Percentiles rank a stretch among this genome's conserved stretches.
Conservation (phyloP, 2,113 vertebrate genomes). For the Cinclus mexicanus region DNA sequence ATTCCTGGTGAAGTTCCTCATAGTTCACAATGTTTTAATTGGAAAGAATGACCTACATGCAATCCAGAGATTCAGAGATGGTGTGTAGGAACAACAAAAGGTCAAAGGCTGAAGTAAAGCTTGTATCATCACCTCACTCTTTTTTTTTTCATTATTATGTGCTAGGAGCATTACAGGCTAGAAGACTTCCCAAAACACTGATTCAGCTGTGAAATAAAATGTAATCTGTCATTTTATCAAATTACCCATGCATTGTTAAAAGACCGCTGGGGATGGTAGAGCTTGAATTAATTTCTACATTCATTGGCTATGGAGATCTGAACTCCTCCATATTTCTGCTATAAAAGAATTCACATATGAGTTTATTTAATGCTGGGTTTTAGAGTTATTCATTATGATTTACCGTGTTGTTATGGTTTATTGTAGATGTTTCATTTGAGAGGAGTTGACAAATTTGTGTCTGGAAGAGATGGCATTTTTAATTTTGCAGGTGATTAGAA, state of each 20-base stretch:
- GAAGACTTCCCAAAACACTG: not conserved
- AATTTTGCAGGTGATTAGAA: constrained; percentile 36
- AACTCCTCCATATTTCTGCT: not conserved
- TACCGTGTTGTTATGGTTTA: not conserved
- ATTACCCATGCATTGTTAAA: not conserved
- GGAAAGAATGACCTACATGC: not conserved
- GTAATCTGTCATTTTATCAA: not conserved
- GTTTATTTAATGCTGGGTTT: not conserved
- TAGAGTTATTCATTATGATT: not conserved
- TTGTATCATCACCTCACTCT: not conserved
- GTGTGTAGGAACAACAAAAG: not conserved
- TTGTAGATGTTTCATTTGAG: not conserved
- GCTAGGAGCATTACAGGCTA: not conserved
- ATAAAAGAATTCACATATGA: not conserved
- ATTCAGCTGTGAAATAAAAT: not conserved
- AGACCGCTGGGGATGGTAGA: not conserved
- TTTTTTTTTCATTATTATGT: not conserved
- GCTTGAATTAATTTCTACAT: not conserved
- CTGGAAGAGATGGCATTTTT: not conserved
- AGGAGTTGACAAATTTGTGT: not conserved
- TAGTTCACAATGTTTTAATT: not conserved
- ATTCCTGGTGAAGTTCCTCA: not conserved
- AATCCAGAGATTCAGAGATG: not conserved
- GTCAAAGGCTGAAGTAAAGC: not conserved
- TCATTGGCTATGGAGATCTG: not conserved